phyloP scores from a whole-genome alignment of 2,113 vertebrate genomes.

The Takifugu flavidus region DNA sequence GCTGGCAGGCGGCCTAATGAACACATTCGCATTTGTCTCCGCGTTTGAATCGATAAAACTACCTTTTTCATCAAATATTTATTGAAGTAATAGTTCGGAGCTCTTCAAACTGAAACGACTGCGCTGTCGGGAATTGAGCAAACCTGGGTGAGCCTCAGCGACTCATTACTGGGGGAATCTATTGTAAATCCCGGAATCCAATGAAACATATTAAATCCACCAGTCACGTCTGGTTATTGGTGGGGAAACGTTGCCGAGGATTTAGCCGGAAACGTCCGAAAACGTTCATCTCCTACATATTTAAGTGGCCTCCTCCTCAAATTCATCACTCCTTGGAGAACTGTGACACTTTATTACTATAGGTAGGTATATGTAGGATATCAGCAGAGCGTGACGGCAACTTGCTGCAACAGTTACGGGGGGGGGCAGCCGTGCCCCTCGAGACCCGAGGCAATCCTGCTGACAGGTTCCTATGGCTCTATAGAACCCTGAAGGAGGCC shows the following conservation, averaged over 20 bases:
- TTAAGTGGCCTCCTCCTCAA: conserved; percentile 29
- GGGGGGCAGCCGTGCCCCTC: conserved; percentile 1
- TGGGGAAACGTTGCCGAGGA: conserved; percentile 30
- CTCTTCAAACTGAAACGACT: conserved; percentile 52
- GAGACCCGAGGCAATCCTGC: conserved; percentile 36
- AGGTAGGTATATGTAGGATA: conserved; percentile 20
- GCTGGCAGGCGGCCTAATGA: conserved; percentile 71
- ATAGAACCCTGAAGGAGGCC: conserved; percentile 42
- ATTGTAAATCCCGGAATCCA: conserved; percentile 44
- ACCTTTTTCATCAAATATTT: conserved; percentile 79
- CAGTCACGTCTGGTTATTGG: conserved; percentile 30
- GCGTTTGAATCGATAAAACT: conserved; percentile 73
- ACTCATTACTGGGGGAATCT: conserved; percentile 26
- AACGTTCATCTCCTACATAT: conserved; percentile 6
- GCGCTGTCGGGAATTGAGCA: conserved; percentile 30
- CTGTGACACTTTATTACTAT: conserved; percentile 10
- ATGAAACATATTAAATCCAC: conserved; percentile 51
- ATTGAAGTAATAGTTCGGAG: conserved; percentile 76
- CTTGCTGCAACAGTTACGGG: conserved; percentile 17
- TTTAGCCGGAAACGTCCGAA: conserved; percentile 1
- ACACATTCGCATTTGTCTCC: conserved; percentile 59
- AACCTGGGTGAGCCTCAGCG: conserved; percentile 15
- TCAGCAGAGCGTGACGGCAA: conserved; percentile 37
- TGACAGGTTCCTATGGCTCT: conserved; percentile 43
- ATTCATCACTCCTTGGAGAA: conserved; percentile 41